These are phyloP conservation scores for Cariama cristata DNA, from an alignment of 2,113 vertebrate genomes.

Conservation along the genomic window DNA sequence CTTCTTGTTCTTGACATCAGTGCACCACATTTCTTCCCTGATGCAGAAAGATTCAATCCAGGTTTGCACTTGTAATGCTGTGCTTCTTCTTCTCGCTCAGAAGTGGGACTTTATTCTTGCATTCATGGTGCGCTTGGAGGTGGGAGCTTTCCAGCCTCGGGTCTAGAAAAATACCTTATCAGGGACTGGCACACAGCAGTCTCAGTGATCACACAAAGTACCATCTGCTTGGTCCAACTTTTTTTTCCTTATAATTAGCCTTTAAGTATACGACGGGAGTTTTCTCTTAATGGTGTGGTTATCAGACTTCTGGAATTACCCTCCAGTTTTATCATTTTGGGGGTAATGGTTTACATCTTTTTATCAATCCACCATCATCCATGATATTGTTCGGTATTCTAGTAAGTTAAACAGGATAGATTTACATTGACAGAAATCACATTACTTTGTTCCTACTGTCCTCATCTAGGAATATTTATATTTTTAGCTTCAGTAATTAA, in stretches of 20 bases:
- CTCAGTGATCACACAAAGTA: background rate
- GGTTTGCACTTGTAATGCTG: background rate
- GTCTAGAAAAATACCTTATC: background rate
- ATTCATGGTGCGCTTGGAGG: background rate
- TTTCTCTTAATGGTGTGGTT: background rate
- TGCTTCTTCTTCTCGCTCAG: fast-evolving
- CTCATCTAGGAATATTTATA: background rate
- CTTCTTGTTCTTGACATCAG: background rate
- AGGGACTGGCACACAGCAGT: background rate
- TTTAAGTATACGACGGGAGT: background rate
- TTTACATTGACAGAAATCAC: background rate
- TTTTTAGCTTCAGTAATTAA: background rate
- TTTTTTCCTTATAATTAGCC: background rate
- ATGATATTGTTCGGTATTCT: background rate
- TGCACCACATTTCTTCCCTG: background rate
- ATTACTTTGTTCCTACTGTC: background rate
- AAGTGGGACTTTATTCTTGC: background rate
- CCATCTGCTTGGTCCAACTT: background rate
- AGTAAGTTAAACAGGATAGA: background rate
- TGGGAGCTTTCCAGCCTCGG: background rate
- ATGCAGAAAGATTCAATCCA: background rate
- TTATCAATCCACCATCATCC: background rate
- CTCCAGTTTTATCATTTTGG: background rate
- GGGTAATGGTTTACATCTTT: background rate
- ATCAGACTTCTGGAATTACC: background rate